phyloP scores from a whole-genome alignment of 2,113 vertebrate species.

The Menidia beryllina region DNA sequence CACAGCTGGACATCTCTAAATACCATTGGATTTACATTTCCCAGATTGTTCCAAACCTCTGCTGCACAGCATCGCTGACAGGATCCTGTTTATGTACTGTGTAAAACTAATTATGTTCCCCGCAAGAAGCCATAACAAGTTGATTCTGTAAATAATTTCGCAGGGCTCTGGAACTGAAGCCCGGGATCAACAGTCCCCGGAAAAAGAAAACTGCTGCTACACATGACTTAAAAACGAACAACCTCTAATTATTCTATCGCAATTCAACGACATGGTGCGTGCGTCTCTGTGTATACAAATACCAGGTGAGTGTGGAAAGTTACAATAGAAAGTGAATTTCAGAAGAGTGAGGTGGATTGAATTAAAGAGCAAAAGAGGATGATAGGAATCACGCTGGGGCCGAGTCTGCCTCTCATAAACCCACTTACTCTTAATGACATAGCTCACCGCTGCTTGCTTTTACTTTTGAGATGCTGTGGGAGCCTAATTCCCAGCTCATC shows the following conservation, averaged over 20 bases:
- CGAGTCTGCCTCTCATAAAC: constrained; percentile 46
- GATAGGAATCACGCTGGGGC: constrained; percentile 57
- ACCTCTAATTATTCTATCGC: neutral
- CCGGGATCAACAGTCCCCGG: too few relatives aligned
- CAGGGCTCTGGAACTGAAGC: neutral
- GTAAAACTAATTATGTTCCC: neutral
- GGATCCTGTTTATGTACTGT: too few relatives aligned
- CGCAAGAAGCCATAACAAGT: neutral
- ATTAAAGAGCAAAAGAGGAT: constrained; percentile 71
- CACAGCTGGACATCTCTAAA: neutral
- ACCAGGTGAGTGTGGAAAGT: constrained; percentile 49
- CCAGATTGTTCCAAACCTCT: constrained; percentile 3
- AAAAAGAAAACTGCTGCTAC: too few relatives aligned
- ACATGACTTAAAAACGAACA: too few relatives aligned
- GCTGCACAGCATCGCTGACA: neutral
- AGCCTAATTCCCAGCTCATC: constrained; percentile 51
- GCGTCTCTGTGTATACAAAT: neutral
- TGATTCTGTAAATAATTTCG: neutral
- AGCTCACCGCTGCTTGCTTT: constrained; percentile 34
- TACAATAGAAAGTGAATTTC: constrained; percentile 60
- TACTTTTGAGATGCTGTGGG: constrained; percentile 27
- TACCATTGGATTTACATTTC: neutral
- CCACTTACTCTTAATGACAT: constrained; percentile 60
- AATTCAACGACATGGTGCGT: neutral
- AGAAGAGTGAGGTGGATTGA: constrained; percentile 60